Evolutionary conservation across 2,797 vertebrate species (phyloP).

Genomic region (Myioborus miniatus): DNA sequence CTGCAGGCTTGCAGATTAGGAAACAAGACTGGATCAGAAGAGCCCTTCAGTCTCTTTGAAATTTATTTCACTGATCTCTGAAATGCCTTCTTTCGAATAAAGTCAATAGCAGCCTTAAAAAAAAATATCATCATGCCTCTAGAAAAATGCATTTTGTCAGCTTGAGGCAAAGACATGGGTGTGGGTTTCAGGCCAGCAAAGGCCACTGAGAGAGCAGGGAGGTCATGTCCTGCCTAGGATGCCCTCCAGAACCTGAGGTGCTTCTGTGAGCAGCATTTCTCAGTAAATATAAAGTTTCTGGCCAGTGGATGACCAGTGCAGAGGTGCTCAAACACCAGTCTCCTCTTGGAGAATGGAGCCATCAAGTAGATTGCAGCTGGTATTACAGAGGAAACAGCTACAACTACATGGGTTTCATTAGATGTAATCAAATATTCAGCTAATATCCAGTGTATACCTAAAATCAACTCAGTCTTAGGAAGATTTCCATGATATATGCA

Average conservation of each 20-base stretch:
- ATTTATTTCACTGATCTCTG: neutral
- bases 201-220: neutral
- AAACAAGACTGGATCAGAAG: neutral
- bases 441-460: conserved; percentile 1
- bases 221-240: neutral
- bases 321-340: neutral
- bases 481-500: neutral
- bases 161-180: neutral
- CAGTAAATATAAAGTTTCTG: conserved; percentile 33
- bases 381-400: neutral
- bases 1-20: fast-evolving
- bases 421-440: conserved; percentile 23
- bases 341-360: neutral
- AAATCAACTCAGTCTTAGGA: neutral
- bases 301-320: neutral
- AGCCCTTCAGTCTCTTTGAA: neutral
- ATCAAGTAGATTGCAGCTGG: neutral
- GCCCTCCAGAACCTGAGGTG: neutral
- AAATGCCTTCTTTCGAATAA: neutral
- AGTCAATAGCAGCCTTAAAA: neutral
- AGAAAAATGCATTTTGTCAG: neutral
- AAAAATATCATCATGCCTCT: neutral
- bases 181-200: neutral
- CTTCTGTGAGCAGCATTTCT: conserved; percentile 24
- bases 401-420: neutral